Percentiles rank a stretch among this genome's conserved stretches.
Evolutionary conservation across 1,140 invertebrate species (phyloP).

Genomic region (Musca domestica): DNA sequence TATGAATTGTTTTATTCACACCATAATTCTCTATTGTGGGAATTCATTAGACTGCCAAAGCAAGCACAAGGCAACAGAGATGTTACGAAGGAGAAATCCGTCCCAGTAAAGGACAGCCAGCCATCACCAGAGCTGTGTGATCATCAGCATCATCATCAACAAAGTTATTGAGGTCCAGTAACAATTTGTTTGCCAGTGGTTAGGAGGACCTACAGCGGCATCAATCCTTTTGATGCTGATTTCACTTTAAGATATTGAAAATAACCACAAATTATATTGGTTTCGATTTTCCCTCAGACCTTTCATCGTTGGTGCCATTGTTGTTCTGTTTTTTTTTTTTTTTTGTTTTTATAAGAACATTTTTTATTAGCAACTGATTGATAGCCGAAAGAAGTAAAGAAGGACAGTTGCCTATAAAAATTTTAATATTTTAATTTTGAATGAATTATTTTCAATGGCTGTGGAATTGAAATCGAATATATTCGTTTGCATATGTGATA

Average conservation of each 20-base stretch:
- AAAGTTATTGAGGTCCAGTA: too few relatives aligned
- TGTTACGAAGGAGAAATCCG: neutral
- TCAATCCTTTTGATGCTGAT: conserved; percentile 50
- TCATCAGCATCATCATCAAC: neutral
- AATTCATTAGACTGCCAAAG: neutral
- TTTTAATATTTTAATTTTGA: too few relatives aligned
- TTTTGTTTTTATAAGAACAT: too few relatives aligned
- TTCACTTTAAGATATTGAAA: conserved; percentile 52
- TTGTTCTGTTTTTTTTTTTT: neutral
- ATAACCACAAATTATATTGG: conserved; percentile 38
- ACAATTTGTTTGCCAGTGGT: neutral
- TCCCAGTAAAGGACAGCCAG: neutral
- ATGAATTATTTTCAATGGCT: too few relatives aligned
- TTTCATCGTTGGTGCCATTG: neutral
- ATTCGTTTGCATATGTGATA: too few relatives aligned
- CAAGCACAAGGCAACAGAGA: too few relatives aligned
- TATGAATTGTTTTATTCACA: conserved; percentile 12
- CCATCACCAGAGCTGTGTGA: neutral
- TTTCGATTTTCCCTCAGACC: neutral
- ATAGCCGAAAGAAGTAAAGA: too few relatives aligned
- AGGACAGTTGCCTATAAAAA: too few relatives aligned
- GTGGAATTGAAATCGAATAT: too few relatives aligned
- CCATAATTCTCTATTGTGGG: conserved; percentile 17
- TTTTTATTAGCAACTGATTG: too few relatives aligned
- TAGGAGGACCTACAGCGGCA: conserved; percentile 29